Conservation (phyloP, 2,113 vertebrate genomes). For the Falcunculus frontatus region DNA sequence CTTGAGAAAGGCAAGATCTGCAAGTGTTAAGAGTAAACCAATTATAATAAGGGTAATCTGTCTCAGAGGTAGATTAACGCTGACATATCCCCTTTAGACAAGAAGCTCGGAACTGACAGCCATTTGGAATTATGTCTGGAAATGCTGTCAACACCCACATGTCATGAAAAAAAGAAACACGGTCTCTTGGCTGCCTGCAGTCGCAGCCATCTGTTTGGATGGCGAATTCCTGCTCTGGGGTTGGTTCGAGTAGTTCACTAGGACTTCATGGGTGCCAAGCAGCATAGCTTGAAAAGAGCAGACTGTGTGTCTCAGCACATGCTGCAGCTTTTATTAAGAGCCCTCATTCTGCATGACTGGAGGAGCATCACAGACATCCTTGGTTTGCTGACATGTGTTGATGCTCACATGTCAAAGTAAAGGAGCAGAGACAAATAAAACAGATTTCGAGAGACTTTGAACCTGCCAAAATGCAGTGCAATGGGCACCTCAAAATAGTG, state of each 20-base stretch:
- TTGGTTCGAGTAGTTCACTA: constrained; percentile 58
- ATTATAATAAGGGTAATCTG: constrained; percentile 18
- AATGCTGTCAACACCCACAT: constrained; percentile 58
- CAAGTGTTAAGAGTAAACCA: background rate
- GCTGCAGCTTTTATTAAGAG: background rate
- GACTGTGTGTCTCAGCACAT: constrained; percentile 16
- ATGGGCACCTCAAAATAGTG: background rate
- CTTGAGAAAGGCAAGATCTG: background rate
- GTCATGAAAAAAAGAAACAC: background rate
- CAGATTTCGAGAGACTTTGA: background rate
- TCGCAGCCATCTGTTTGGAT: constrained; percentile 71
- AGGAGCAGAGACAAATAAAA: background rate
- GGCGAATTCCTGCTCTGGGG: constrained; percentile 55
- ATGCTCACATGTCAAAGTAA: background rate
- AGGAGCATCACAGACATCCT: background rate
- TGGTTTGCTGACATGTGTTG: background rate
- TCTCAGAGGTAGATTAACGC: constrained; percentile 32
- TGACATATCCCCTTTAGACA: constrained; percentile 27
- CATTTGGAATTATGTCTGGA: constrained; percentile 63
- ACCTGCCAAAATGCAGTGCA: background rate
- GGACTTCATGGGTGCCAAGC: constrained; percentile 53
- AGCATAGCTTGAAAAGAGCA: constrained; percentile 55
- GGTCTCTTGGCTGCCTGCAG: constrained; percentile 58
- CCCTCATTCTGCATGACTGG: background rate
- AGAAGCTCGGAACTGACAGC: constrained; percentile 53